phyloP scores from a whole-genome alignment of 2,797 vertebrate genomes.

The Typhlichthys eigenmanni region DNA sequence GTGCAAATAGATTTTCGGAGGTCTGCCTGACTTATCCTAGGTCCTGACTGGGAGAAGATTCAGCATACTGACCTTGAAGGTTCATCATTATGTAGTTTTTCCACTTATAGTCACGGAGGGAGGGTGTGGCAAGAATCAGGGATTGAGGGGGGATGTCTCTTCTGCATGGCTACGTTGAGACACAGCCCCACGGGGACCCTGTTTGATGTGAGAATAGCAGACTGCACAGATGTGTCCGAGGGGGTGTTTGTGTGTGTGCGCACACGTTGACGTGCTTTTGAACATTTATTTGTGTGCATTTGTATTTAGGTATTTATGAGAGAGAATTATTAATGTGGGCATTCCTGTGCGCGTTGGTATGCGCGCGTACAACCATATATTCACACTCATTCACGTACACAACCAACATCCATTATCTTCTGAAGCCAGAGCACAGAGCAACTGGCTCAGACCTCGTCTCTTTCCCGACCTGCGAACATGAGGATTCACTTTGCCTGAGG shows the following conservation, averaged over 20 bases:
- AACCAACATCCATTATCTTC: constrained; percentile 45
- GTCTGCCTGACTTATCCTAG: constrained; percentile 23
- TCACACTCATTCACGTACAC: constrained; percentile 41
- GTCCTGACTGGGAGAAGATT: constrained; percentile 22
- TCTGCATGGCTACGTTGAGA: constrained; percentile 73
- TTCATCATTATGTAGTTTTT: constrained; percentile 67
- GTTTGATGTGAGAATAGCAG: constrained; percentile 74
- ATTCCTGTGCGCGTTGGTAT: constrained; percentile 15
- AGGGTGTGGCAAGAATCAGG: constrained; percentile 47
- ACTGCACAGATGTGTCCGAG: constrained; percentile 29
- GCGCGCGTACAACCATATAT: constrained; percentile 17
- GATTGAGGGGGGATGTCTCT: constrained; percentile 61
- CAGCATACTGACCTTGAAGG: constrained; percentile 64
- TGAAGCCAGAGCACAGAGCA: constrained; percentile 65
- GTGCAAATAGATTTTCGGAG: constrained; percentile 13
- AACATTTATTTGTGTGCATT: constrained; percentile 2
- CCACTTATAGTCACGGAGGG: constrained; percentile 42
- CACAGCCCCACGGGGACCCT: constrained; percentile 72
- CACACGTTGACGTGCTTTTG: not conserved
- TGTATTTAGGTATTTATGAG: constrained; percentile 28
- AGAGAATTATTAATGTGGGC: constrained; percentile 26
- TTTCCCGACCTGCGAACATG: constrained; percentile 79
- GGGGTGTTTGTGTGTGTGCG: constrained; percentile 2
- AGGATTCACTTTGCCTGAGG: constrained; percentile 89
- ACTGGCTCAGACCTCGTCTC: constrained; percentile 53